A percentile compares a stretch with the other conserved stretches of the same genome.
These are phyloP conservation scores for Acrocephalus kingi DNA, from an alignment of 2,113 vertebrate genomes.

Conservation along the genomic window DNA sequence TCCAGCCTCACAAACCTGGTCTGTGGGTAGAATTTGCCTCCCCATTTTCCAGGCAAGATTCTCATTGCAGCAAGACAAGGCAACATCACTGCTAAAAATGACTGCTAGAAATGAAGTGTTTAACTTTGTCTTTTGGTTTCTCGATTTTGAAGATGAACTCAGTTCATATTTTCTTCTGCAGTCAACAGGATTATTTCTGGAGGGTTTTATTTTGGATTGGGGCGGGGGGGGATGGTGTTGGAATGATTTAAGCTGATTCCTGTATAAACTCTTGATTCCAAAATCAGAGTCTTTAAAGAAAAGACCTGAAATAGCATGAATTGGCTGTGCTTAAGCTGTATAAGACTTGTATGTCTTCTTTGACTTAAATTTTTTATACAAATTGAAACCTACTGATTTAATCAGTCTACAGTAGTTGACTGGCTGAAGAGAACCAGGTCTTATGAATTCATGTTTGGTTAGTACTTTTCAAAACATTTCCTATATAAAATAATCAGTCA, in stretches of 20 bases:
- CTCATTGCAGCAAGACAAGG: background rate
- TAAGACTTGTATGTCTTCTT: background rate
- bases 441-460: background rate
- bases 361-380: background rate
- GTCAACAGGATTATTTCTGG: background rate
- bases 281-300: background rate
- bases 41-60: background rate
- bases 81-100: background rate
- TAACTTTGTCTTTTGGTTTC: background rate
- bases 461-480: background rate
- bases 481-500: background rate
- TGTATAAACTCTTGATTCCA: background rate
- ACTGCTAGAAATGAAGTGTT: background rate
- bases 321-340: background rate
- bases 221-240: rapidly evolving
- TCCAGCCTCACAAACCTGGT: background rate
- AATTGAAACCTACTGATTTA: background rate
- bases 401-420: background rate
- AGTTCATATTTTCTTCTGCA: background rate
- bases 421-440: background rate
- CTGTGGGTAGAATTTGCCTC: background rate
- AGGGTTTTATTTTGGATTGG: background rate
- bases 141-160: background rate
- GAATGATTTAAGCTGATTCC: background rate
- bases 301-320: background rate